phyloP scores from a whole-genome alignment of 2,797 vertebrate species.

The Lagocephalus sceleratus region DNA sequence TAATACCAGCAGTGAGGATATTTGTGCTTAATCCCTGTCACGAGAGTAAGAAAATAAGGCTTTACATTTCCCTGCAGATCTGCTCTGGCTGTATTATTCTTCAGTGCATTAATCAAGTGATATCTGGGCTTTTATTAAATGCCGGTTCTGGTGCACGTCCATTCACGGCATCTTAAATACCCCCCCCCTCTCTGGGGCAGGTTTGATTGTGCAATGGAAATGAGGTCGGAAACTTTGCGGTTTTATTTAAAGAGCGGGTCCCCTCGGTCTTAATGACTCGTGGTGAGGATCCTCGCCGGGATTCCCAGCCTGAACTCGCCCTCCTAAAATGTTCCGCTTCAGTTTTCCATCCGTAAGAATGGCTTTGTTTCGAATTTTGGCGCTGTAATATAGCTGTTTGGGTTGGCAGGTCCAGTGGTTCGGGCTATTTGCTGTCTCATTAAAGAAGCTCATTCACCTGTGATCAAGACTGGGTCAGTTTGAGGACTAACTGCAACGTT shows the following conservation, averaged over 20 bases:
- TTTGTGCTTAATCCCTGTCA: conserved; percentile 66
- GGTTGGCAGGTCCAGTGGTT: conserved; percentile 67
- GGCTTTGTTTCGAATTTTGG: conserved; percentile 66
- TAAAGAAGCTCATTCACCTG: too few species aligned
- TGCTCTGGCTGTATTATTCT: conserved; percentile 55
- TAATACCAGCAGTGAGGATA: conserved; percentile 55
- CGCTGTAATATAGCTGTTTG: conserved; percentile 57
- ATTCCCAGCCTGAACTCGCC: conserved; percentile 70
- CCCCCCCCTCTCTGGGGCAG: conserved; percentile 73
- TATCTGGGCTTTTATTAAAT: conserved; percentile 75
- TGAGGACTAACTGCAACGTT: conserved; percentile 14
- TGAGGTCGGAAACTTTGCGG: conserved; percentile 81
- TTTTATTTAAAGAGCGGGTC: conserved; percentile 84
- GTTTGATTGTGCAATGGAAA: conserved; percentile 88
- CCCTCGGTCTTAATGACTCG: conserved; percentile 83
- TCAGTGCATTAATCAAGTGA: conserved; percentile 66
- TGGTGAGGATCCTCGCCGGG: conserved; percentile 74
- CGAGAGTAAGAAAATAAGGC: conserved; percentile 54
- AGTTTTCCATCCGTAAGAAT: conserved; percentile 71
- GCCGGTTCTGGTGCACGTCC: conserved; percentile 75
- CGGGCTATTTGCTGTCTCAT: conserved; percentile 68
- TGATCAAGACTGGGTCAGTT: conserved; percentile 15
- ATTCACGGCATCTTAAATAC: conserved; percentile 83
- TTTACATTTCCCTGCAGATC: conserved; percentile 61
- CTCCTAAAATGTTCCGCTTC: conserved; percentile 81